Evolutionary conservation across 2,888 invertebrate genomes (phyloP).

Genomic region (Parnassius glacialis): DNA sequence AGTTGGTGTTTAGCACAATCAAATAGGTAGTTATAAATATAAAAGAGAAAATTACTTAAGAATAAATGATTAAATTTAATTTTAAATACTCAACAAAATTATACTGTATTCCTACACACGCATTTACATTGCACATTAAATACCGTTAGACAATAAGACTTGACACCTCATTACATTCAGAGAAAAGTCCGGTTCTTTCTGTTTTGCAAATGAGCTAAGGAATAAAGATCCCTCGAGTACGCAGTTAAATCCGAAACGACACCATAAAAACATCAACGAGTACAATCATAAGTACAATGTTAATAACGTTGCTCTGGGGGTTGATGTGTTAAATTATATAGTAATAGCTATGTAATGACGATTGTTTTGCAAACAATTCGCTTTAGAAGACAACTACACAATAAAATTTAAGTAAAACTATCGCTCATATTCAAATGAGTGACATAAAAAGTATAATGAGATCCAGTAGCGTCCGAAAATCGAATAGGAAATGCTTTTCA

Average conservation of each 20-base stretch:
- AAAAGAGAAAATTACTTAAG: neutral
- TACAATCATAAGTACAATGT: neutral
- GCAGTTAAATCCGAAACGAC: neutral
- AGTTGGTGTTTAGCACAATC: no score
- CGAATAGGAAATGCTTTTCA: no score
- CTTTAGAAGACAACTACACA: no score
- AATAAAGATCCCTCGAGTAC: neutral
- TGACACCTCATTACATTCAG: constrained; percentile 20
- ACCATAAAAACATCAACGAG: neutral
- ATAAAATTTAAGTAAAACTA: no score
- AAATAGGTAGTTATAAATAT: no score
- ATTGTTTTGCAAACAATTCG: no score
- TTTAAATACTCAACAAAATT: constrained; percentile 3
- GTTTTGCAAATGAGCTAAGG: constrained; percentile 1
- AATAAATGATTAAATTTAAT: neutral
- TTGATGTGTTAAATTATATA: neutral
- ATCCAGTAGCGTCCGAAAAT: no score
- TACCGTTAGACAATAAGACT: constrained; percentile 21
- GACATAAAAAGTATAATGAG: no score
- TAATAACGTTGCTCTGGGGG: neutral
- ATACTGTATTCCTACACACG: constrained; percentile 1
- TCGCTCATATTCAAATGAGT: no score
- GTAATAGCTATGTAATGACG: neutral
- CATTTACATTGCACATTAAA: constrained; percentile 2
- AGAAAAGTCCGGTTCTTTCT: constrained; percentile 15